A percentile compares a stretch with the other conserved stretches of the same genome.
Conservation (phyloP, 2,888 invertebrate genomes). For the Diloba caeruleocephala region DNA sequence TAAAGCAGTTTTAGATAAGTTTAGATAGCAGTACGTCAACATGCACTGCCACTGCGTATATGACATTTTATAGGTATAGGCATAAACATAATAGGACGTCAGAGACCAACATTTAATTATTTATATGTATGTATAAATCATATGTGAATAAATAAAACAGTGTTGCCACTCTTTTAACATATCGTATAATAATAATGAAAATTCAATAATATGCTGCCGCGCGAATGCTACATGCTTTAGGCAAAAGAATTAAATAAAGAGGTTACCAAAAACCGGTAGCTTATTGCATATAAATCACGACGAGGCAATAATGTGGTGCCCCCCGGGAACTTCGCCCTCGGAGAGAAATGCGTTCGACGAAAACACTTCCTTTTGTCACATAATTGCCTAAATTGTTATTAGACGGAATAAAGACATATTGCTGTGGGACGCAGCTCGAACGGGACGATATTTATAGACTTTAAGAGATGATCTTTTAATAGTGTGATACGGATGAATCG, state of each 20-base stretch:
- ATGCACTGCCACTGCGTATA: too few species aligned
- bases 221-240: conserved; percentile 31
- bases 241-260: conserved; percentile 53
- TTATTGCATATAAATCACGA: conserved; percentile 80
- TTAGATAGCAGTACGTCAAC: too few species aligned
- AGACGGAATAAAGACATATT: conserved; percentile 88
- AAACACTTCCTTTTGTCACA: conserved; percentile 87
- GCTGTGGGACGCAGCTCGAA: conserved; percentile 64
- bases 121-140: too few species aligned
- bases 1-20: too few species aligned
- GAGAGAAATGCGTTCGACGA: conserved; percentile 77
- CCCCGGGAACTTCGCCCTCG: conserved; percentile 69
- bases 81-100: too few species aligned
- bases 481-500: conserved; percentile 73
- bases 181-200: conserved; percentile 14
- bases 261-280: conserved; percentile 72
- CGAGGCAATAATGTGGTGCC: conserved; percentile 81
- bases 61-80: too few species aligned
- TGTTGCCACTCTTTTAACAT: too few species aligned
- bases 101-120: too few species aligned
- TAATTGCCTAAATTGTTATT: conserved; percentile 89
- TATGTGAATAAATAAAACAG: too few species aligned
- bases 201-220: conserved; percentile 35
- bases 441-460: conserved; percentile 76
- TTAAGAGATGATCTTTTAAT: conserved; percentile 86